Evolutionary conservation across 2,888 invertebrate genomes (phyloP), one percentile per base, ranked within the genome.

Genomic region (Eucera pruinosa): DNA sequence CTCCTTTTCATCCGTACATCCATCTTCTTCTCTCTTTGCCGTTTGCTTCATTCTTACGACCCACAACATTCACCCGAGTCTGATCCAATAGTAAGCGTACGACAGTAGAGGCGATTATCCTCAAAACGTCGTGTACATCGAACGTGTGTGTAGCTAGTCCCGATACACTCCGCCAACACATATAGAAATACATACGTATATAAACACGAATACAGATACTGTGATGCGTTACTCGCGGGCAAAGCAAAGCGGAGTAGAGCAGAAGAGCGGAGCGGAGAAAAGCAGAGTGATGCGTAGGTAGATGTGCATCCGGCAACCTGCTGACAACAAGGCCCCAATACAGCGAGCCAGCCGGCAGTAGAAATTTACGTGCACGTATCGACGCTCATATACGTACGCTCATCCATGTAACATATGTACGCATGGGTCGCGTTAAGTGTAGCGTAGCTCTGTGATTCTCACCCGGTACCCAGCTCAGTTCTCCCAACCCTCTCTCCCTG

Each of bases 371-470:
- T 48, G 48, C 58, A 33, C 78, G 72, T 73, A 64, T 52, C 58
- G 36, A 60, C 50, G 71, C 64, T 71, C 48, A 36, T 62, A 36
- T 78, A 65, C 66, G 71, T 73, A 55, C 57, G 60, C 47, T 58
- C 69, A 64, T 82, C 58, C 62, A 55, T 78, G 79, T 79, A 79
- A 78, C 79, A 79, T 79, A 79, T 73, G 77, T 69, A 80, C 83
- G 82, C 84, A 82, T 85, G 81, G 86, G 85, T 88, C 86, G 87
- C 87, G 86, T 90, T 88, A 89, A 90, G 89, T 87, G 89, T 87
- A 88, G 86, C 88, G 83, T 85, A 84, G 84, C 84, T 89, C 85
- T 87, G 86, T 88, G 85, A 88, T 89, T 88, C 86, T 86, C 88
- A 85, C 83, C 80, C 86, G 82, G 76, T 84, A 83, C 82, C 82